A percentile compares a stretch with the other conserved stretches of the same genome.
These are phyloP conservation scores for Chymomyza costata DNA, from an alignment of 1,140 invertebrate species.

Conservation along the genomic window DNA sequence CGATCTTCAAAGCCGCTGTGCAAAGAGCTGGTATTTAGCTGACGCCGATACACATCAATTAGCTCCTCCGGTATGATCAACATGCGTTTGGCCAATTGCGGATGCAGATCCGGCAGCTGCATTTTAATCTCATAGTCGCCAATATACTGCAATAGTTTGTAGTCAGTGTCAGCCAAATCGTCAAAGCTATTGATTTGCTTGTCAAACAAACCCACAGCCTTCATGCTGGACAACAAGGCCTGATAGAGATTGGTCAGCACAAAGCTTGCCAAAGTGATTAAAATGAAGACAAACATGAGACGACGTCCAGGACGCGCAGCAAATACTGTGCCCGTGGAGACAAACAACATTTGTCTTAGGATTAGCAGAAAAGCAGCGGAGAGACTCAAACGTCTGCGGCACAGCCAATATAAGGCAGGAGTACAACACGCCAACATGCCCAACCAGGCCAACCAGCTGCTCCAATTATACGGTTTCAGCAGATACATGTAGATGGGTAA, in stretches of 20 bases:
- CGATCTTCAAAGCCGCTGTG: slow-evolving; percentile 44
- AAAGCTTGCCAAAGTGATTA: slow-evolving; percentile 33
- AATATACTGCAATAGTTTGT: slow-evolving; percentile 26
- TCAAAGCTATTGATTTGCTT: slow-evolving; percentile 40
- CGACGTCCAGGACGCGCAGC: slow-evolving; percentile 1
- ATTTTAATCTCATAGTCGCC: slow-evolving; percentile 13
- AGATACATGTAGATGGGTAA: slow-evolving; percentile 38
- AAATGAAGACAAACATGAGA: slow-evolving; percentile 22
- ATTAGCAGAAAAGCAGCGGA: slow-evolving; percentile 35
- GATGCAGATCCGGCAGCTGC: slow-evolving; percentile 30
- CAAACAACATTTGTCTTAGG: slow-evolving; percentile 23
- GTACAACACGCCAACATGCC: slow-evolving; percentile 41
- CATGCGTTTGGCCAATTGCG: slow-evolving; percentile 26
- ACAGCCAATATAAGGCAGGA: slow-evolving; percentile 18
- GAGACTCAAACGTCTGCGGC: not conserved
- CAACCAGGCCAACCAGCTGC: slow-evolving; percentile 32
- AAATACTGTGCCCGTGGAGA: slow-evolving; percentile 18
- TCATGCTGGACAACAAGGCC: slow-evolving; percentile 40
- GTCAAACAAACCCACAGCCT: slow-evolving; percentile 40
- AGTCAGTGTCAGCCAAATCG: slow-evolving; percentile 29
- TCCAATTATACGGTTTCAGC: slow-evolving; percentile 17
- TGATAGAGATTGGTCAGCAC: slow-evolving; percentile 50
- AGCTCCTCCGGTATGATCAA: slow-evolving; percentile 19
- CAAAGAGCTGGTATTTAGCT: slow-evolving; percentile 40
- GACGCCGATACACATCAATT: slow-evolving; percentile 28